Evolutionary conservation across 2,888 invertebrate genomes (phyloP), one percentile per base, ranked within the genome.

Genomic region (Philereme transversata): DNA sequence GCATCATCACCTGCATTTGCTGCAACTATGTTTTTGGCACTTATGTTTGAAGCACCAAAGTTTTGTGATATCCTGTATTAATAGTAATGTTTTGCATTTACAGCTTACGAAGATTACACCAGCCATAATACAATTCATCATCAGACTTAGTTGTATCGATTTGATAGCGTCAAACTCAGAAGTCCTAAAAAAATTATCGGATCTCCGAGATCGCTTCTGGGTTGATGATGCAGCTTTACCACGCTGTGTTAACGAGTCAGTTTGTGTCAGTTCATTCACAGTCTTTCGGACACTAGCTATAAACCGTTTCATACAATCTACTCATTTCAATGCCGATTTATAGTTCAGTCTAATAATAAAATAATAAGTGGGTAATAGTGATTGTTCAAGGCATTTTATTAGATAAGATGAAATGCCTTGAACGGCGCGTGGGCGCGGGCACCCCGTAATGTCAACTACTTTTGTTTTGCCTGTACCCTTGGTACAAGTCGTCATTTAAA

Each of bases 21-120:
- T 48, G 52, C 35, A 51, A 57, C 57, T 40, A 54, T 11, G 34
- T 45, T 54, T 60, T 60, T 43, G 40, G 56, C 53, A 57, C 52
- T 47, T 51, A 46, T 56, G 44, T 38, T 50, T 56, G 43, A 11
- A 49, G 34, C 57, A 57, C 44, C 22, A 10, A 41, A 5, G 46
- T 46, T 57, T 46, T 47, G 46, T 35, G 10, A 45, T 22, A 36
- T 36, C 41, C 22, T 35, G 38, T 55, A 40, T 9, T 47, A 50
- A 44, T 45, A 51, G 5, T 45, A 3, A 11, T 45, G 46, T 53
- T 60, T 45, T 58, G 53, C 60, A 54, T 57, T 57, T 60, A 4
- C 53, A 59, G 54, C 59, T 54, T 59, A 6, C 40, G 51, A 34
- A 47, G 58, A 7, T 7, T 6, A 38, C 7, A 38, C 36, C 7